These are phyloP conservation scores for Galerucella calmariensis DNA, from an alignment of 2,888 invertebrate genomes.

Conservation along the genomic window DNA sequence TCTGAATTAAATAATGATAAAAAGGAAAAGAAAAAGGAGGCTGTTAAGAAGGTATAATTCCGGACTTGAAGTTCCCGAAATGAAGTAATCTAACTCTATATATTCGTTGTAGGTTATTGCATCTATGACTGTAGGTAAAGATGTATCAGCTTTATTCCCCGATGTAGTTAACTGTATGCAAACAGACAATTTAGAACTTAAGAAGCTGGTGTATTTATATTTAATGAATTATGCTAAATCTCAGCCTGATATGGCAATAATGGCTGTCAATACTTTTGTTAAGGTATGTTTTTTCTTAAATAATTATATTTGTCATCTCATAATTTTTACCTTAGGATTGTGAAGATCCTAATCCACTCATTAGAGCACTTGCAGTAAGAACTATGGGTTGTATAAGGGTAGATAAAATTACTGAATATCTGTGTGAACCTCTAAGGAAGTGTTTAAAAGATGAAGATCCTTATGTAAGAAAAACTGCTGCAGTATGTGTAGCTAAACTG, in stretches of 20 bases:
- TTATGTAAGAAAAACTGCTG: conserved; percentile 98
- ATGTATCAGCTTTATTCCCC: conserved; percentile 97
- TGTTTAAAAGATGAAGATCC: conserved; percentile 96
- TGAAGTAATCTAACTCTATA: background rate
- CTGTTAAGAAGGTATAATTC: conserved; percentile 91
- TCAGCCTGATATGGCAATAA: conserved; percentile 99
- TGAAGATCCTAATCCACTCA: conserved; percentile 99
- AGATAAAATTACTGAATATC: conserved; percentile 99
- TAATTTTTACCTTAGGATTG: conserved; percentile 80
- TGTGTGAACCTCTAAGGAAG: conserved; percentile 97
- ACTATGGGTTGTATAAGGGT: conserved; percentile 99
- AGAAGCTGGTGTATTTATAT: conserved; percentile 98
- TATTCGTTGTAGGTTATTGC: conserved; percentile 85
- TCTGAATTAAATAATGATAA: conserved; percentile 99
- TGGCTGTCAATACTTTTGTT: conserved; percentile 99
- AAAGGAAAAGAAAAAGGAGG: conserved; percentile 99
- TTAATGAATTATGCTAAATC: conserved; percentile 99
- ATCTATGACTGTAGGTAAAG: conserved; percentile 99
- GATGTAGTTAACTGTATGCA: conserved; percentile 99
- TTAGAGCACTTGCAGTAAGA: conserved; percentile 96
- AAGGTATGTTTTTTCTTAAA: conserved; percentile 75
- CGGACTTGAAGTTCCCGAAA: background rate
- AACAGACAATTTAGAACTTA: conserved; percentile 98
- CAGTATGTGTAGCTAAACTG: conserved; percentile 98
- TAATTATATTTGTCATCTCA: conserved; percentile 25